Percentiles rank a stretch among this genome's conserved stretches.
Conservation (phyloP, 2,888 invertebrate species). For the Iphiclides podalirius region DNA sequence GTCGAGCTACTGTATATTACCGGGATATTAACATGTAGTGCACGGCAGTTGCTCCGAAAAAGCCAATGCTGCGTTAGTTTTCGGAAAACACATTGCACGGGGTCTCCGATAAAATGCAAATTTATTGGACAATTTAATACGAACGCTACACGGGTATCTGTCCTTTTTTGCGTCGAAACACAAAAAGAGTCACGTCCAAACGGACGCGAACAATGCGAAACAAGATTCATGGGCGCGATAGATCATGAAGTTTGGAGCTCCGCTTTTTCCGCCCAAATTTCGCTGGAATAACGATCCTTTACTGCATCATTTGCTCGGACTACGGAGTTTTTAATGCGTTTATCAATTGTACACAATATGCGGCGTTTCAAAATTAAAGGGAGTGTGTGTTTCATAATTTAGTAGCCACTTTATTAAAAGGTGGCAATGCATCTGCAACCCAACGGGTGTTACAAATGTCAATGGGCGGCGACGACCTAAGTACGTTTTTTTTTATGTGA, state of each 20-base stretch:
- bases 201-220: slow-evolving; percentile 55
- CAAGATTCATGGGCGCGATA: slow-evolving; percentile 52
- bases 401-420: too few species aligned
- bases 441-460: too few species aligned
- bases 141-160: background rate
- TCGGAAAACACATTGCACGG: background rate
- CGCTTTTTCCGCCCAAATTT: slow-evolving; percentile 58
- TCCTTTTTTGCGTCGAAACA: slow-evolving; percentile 21
- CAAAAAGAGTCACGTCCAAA: slow-evolving; percentile 45
- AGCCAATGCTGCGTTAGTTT: too few species aligned
- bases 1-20: too few species aligned
- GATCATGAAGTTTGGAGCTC: slow-evolving; percentile 67
- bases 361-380: too few species aligned
- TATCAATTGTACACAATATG: background rate
- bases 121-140: background rate
- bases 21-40: too few species aligned
- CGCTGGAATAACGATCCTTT: slow-evolving; percentile 39
- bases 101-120: background rate
- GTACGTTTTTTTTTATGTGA: too few species aligned
- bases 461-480: too few species aligned
- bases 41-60: too few species aligned
- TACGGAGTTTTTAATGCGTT: background rate
- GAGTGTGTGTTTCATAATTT: too few species aligned
- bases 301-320: slow-evolving; percentile 25
- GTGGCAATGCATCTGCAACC: too few species aligned